These are phyloP conservation scores for Calliopsis andreniformis DNA, from an alignment of 1,140 invertebrate genomes.

Conservation along the genomic window DNA sequence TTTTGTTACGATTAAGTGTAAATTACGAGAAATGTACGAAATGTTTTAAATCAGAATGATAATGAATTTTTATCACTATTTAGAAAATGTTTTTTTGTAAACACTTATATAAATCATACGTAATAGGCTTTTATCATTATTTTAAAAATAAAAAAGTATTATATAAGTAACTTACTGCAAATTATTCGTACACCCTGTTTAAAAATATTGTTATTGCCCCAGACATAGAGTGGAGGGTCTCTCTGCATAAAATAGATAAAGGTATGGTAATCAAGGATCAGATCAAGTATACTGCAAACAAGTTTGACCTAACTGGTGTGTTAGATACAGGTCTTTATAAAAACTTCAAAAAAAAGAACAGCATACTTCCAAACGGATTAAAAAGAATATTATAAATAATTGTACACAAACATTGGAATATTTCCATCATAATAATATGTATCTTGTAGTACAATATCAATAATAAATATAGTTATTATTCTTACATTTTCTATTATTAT, in stretches of 20 bases:
- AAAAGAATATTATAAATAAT: too few species aligned
- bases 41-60: background rate
- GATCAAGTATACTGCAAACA: too few species aligned
- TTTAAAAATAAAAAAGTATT: background rate
- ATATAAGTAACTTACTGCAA: constrained; percentile 15
- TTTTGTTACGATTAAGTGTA: constrained; percentile 6
- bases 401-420: too few species aligned
- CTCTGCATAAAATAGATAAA: too few species aligned
- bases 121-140: background rate
- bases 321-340: too few species aligned
- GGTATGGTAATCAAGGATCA: too few species aligned
- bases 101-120: background rate
- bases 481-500: constrained; percentile 61
- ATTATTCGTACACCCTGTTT: too few species aligned
- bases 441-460: constrained; percentile 56
- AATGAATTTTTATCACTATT: constrained; percentile 4
- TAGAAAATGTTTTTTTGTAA: constrained; percentile 2
- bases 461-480: constrained; percentile 69
- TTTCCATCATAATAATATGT: constrained; percentile 62
- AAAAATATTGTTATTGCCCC: too few species aligned
- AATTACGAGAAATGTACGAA: background rate
- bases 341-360: too few species aligned
- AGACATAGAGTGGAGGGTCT: too few species aligned
- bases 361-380: too few species aligned
- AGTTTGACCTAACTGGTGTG: too few species aligned